Evolutionary conservation across 2,888 invertebrate species (phyloP).

Genomic region (Hyposoter dolosus): DNA sequence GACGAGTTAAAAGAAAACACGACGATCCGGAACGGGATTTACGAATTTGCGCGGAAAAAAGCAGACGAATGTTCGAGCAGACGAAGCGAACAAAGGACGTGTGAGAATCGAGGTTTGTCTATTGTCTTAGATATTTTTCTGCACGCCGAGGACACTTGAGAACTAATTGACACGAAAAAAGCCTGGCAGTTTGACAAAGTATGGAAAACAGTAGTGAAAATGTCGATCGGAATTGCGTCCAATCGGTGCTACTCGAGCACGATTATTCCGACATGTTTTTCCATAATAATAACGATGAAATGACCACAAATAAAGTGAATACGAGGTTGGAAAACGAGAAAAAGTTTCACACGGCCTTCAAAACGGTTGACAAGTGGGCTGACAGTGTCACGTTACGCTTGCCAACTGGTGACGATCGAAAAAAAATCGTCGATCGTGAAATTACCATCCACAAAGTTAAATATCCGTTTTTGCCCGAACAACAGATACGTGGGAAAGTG

Average conservation of each 20-base stretch:
- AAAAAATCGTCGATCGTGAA: conserved; percentile 62
- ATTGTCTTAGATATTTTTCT: conserved; percentile 14
- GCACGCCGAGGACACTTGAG: background rate
- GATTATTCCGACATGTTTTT: conserved; percentile 38
- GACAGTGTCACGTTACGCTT: conserved; percentile 39
- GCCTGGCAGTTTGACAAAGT: background rate
- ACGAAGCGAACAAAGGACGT: conserved; percentile 5
- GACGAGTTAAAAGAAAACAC: conserved; percentile 20
- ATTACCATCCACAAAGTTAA: conserved; percentile 68
- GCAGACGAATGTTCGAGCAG: conserved; percentile 19
- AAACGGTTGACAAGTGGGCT: conserved; percentile 65
- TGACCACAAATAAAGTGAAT: conserved; percentile 10
- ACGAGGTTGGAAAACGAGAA: conserved; percentile 15
- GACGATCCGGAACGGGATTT: background rate
- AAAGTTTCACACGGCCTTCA: conserved; percentile 34
- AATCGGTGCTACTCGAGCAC: conserved; percentile 40
- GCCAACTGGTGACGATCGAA: conserved; percentile 49
- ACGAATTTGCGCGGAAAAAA: background rate
- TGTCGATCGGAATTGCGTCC: background rate
- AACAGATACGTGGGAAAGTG: conserved; percentile 71
- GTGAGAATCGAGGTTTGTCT: conserved; percentile 1
- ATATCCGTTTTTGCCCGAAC: conserved; percentile 71
- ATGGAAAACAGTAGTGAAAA: conserved; percentile 25
- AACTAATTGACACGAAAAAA: conserved; percentile 4
- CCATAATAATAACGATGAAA: conserved; percentile 31